Conservation (phyloP, 2,888 invertebrate genomes). For the Incurvaria masculella region DNA sequence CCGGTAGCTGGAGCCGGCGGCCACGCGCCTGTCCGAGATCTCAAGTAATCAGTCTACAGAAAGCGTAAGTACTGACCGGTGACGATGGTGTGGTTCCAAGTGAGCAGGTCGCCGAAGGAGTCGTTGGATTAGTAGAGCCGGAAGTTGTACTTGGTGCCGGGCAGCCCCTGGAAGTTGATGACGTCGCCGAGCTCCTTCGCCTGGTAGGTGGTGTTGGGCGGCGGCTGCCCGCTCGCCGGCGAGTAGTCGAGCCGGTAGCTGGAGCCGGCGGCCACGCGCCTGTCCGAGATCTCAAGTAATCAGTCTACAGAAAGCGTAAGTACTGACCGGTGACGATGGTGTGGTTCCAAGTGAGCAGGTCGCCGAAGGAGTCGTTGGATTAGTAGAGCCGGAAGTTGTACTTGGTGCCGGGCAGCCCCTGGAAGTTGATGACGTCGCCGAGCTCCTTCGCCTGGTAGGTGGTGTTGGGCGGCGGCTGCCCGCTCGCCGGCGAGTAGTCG, state of each 20-base stretch:
- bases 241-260: slow-evolving; percentile 85
- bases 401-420: slow-evolving; percentile 85
- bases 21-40: too few species aligned
- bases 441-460: slow-evolving; percentile 70
- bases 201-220: slow-evolving; percentile 83
- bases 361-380: slow-evolving; percentile 79
- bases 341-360: slow-evolving; percentile 88
- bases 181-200: slow-evolving; percentile 68
- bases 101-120: slow-evolving; percentile 77
- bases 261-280: slow-evolving; percentile 70
- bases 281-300: slow-evolving; percentile 75
- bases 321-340: slow-evolving; percentile 81
- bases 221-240: slow-evolving; percentile 80
- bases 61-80: slow-evolving; percentile 59
- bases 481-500: slow-evolving; percentile 84
- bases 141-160: slow-evolving; percentile 91
- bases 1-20: too few species aligned
- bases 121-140: slow-evolving; percentile 89
- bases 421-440: slow-evolving; percentile 84
- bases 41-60: neutral
- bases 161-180: slow-evolving; percentile 83
- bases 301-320: neutral
- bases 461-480: slow-evolving; percentile 81
- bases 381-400: slow-evolving; percentile 93
- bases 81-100: slow-evolving; percentile 90